Percentiles rank a stretch among this genome's conserved stretches.
Conservation (phyloP, 1,140 invertebrate genomes). For the Amphibalanus amphitrite region DNA sequence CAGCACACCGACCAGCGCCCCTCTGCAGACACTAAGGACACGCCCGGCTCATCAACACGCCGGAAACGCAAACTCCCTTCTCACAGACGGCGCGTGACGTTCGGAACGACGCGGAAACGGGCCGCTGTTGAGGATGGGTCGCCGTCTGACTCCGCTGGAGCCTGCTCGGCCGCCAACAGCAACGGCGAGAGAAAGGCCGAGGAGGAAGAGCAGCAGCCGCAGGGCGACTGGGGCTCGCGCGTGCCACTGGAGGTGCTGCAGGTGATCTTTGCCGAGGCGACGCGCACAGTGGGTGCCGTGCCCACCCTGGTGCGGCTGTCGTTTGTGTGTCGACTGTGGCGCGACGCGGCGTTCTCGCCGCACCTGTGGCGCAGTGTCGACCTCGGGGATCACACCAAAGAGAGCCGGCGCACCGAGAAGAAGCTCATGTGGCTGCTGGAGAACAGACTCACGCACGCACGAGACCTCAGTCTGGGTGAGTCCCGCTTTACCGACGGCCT, state of each 20-base stretch:
- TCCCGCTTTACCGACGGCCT: slow-evolving; percentile 26
- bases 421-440: slow-evolving; percentile 55
- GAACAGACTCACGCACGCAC: slow-evolving; percentile 46
- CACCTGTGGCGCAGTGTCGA: slow-evolving; percentile 57
- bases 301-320: slow-evolving; percentile 31
- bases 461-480: slow-evolving; percentile 55
- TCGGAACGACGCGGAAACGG: no score
- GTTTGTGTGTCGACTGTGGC: slow-evolving; percentile 55
- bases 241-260: background rate
- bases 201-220: background rate
- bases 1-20: no score
- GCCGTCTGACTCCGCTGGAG: no score
- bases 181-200: no score
- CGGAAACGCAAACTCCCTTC: no score
- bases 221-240: background rate
- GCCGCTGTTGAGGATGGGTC: no score
- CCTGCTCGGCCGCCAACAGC: no score
- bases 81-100: no score
- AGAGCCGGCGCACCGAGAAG: slow-evolving; percentile 45
- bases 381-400: slow-evolving; percentile 45
- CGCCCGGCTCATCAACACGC: no score
- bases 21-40: no score
- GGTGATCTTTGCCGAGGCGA: background rate
- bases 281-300: background rate
- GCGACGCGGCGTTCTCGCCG: slow-evolving; percentile 42